Conservation (phyloP, 2,113 vertebrate species). For the Scortum barcoo region DNA sequence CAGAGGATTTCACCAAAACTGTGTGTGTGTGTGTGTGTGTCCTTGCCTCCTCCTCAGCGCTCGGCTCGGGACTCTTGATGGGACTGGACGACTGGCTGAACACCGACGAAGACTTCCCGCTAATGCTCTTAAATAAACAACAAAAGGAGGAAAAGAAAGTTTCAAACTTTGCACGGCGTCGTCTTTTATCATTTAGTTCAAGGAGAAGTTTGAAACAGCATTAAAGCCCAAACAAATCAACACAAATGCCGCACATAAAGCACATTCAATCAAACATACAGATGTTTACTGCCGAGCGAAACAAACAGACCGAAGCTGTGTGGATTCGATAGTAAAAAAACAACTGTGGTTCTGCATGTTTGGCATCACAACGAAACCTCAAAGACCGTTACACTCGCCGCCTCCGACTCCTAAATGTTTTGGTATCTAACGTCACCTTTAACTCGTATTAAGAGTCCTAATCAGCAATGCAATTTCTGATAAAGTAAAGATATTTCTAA, state of each 20-base stretch:
- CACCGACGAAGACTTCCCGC: constrained; percentile 70
- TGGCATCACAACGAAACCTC: neutral
- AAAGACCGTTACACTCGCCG: neutral
- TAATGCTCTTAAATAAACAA: constrained; percentile 69
- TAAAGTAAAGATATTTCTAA: too few species aligned
- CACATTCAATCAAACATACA: neutral
- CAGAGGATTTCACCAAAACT: neutral
- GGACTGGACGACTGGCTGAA: constrained; percentile 80
- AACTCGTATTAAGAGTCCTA: neutral
- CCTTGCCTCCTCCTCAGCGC: constrained; percentile 68
- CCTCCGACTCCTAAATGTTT: neutral
- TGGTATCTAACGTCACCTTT: neutral
- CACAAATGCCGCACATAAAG: neutral
- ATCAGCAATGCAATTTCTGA: neutral
- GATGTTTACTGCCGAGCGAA: neutral
- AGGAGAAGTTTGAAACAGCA: neutral
- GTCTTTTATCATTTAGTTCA: neutral
- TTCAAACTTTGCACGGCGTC: neutral
- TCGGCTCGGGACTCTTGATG: constrained; percentile 74
- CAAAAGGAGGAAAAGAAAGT: neutral
- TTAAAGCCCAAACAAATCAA: neutral
- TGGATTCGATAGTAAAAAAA: too few species aligned
- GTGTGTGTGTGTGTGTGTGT: constrained; percentile 34
- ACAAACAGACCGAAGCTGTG: neutral
- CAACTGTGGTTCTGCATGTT: neutral